phyloP scores from a whole-genome alignment of 2,888 invertebrate genomes.

The Tetragonisca angustula region DNA sequence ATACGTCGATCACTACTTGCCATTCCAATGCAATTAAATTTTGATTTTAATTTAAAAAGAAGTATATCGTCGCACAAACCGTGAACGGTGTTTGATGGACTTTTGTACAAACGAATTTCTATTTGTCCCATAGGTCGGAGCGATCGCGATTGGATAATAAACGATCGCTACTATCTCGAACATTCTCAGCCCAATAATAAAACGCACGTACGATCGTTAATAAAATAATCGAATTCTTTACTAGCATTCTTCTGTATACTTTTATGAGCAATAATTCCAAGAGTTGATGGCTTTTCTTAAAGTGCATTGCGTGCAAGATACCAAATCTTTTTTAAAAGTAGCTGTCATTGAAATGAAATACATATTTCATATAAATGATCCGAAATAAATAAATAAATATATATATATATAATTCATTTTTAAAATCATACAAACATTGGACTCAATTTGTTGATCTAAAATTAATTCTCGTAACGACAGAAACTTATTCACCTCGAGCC shows the following conservation, averaged over 20 bases:
- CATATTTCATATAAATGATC: too few species aligned
- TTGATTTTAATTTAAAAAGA: neutral
- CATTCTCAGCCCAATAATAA: neutral
- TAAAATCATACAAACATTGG: too few species aligned
- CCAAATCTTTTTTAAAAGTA: neutral
- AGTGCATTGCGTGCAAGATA: neutral
- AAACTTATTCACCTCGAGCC: neutral
- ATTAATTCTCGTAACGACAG: too few species aligned
- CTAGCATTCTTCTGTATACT: neutral
- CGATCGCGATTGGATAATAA: neutral
- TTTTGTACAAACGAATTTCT: neutral
- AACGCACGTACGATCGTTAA: neutral
- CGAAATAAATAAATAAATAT: too few species aligned
- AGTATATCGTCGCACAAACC: neutral
- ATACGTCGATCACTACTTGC: neutral
- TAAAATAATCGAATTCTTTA: slow-evolving; percentile 7
- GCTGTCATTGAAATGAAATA: neutral
- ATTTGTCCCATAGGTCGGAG: neutral
- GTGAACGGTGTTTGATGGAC: too few species aligned
- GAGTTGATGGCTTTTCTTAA: neutral
- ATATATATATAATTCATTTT: too few species aligned
- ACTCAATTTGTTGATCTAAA: too few species aligned
- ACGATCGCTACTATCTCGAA: neutral
- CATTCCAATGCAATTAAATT: neutral
- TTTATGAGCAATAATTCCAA: slow-evolving; percentile 5